Conservation (phyloP, 2,797 vertebrate species). For the Chlorospingus semifuscus region DNA sequence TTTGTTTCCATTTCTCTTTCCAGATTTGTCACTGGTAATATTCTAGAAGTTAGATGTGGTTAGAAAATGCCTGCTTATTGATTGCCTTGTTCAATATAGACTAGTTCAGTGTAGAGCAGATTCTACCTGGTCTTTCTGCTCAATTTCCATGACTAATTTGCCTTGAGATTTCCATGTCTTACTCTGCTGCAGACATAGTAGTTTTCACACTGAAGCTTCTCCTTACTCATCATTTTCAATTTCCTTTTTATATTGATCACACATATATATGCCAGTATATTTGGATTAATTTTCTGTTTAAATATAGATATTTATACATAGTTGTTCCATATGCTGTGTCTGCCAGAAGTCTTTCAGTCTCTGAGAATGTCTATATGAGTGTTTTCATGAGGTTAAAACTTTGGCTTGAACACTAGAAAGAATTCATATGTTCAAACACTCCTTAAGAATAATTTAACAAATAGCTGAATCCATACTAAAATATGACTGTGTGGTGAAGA, state of each 20-base stretch:
- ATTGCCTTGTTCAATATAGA: not conserved
- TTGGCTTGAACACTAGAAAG: not conserved
- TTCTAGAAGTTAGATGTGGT: not conserved
- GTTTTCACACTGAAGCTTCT: not conserved
- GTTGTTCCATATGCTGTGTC: not conserved
- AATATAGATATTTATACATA: not conserved
- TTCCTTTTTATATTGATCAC: not conserved
- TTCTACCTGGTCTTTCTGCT: not conserved
- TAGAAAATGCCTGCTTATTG: not conserved
- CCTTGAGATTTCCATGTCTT: not conserved
- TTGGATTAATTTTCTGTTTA: conserved; percentile 1
- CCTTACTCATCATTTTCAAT: not conserved
- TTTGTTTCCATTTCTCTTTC: not conserved
- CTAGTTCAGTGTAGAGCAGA: not conserved
- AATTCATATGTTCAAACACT: not conserved
- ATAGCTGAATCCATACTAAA: not conserved
- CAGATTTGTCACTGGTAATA: not conserved
- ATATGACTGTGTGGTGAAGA: not conserved
- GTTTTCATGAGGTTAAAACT: not conserved
- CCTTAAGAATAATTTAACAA: not conserved
- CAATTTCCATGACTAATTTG: not conserved
- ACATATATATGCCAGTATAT: not conserved
- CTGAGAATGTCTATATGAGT: not conserved
- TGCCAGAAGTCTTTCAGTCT: not conserved
- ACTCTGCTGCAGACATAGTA: not conserved